Percentiles rank a stretch among this genome's conserved stretches.
These are phyloP conservation scores for Mimachlamys varia DNA, from an alignment of 2,888 invertebrate species.

Conservation along the genomic window DNA sequence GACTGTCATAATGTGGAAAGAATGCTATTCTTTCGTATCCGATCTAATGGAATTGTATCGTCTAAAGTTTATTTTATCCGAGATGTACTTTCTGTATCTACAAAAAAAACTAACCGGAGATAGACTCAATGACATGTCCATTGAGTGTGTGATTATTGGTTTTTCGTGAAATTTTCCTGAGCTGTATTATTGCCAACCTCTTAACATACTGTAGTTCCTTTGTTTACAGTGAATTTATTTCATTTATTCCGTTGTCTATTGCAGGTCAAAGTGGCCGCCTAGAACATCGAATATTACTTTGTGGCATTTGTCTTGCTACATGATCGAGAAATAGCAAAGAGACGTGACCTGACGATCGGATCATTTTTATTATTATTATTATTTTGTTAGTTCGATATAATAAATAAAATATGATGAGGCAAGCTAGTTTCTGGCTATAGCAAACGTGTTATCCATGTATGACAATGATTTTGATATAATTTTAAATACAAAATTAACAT, in stretches of 20 bases:
- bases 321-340: too few species aligned
- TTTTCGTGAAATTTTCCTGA: neutral
- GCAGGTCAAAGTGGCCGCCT: neutral
- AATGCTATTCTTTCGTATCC: neutral
- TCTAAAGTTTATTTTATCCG: neutral
- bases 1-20: neutral
- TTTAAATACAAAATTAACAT: too few species aligned
- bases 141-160: neutral
- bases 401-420: too few species aligned
- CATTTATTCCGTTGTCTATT: neutral
- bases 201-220: neutral
- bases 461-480: too few species aligned
- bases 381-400: too few species aligned
- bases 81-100: neutral
- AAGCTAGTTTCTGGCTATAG: too few species aligned
- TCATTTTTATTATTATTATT: too few species aligned
- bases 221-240: neutral
- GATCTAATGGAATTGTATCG: neutral
- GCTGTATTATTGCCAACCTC: neutral
- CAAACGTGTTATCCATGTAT: too few species aligned
- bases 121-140: neutral
- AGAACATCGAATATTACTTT: too few species aligned
- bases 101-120: neutral
- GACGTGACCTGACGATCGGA: too few species aligned
- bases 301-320: too few species aligned